Base-by-base conservation (phyloP, 2,888 invertebrate genomes). In the Metopia argyrocephala region DNA sequence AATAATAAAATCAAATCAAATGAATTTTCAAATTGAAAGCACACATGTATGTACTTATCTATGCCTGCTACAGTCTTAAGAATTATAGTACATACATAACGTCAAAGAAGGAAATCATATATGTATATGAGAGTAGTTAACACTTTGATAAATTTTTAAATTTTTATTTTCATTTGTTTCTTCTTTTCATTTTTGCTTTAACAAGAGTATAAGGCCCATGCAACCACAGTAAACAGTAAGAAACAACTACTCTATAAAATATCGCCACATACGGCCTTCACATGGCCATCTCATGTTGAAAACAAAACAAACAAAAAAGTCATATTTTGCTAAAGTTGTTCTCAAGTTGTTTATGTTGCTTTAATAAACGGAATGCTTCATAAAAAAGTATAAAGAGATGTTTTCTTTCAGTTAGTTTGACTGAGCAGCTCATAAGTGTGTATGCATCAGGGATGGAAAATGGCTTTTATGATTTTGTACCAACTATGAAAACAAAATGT, bases 241-340 rank as follows among this genome's bases (percentile, higher is more conserved):
- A 54, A 78, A 25, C 65, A 61, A 54, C 75, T 74, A 73, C 48
- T 46, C 66, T 64, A 61, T 21, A 64, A 15, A 81, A 28, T n/a
- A n/a, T n/a, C n/a, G n/a, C 66, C 62, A 61, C 45, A 75, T 45
- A 73, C 73, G 82, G 82, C 83, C 83, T 83, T 83, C 83, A 83
- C 78, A 83, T 74, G 78, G 62, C 57, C 78, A 82, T 82, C 73
- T 70, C 75, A 68, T 71, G 56, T 78, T 76, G 61, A 46, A 20
- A 62, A 48, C 6, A 48, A 62, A 61, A 68, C n/a, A n/a, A 5
- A 31, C 5, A 48, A 62, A 61, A 68, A 68, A 71, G 20, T 5
- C 2, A 7, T 23, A 48, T 31, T 18, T 59, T n/a, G 38, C 48
- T 56, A 21, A 54, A 71, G 68, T 38, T 57, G 57, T 69, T 74